Evolutionary conservation across 2,797 vertebrate genomes (phyloP).

Genomic region (Chaenodraco wilsoni): DNA sequence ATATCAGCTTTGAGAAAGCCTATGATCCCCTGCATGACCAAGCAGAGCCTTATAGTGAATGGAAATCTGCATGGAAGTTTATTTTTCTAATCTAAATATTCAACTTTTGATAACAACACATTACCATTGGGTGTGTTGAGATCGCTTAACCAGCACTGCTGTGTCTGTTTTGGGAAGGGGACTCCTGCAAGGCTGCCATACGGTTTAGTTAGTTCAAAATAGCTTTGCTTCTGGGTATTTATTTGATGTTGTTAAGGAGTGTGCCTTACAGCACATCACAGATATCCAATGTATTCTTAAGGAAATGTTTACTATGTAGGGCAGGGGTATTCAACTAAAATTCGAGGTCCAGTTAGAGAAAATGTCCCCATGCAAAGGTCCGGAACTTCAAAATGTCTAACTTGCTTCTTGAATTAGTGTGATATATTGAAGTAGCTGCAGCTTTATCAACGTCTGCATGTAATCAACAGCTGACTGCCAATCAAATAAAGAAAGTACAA

Average conservation of each 20-base stretch:
- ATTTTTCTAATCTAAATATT: neutral
- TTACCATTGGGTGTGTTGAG: neutral
- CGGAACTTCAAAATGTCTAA: too few relatives aligned
- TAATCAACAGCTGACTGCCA: too few relatives aligned
- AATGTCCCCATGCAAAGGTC: too few relatives aligned
- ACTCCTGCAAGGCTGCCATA: neutral
- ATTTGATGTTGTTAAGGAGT: neutral
- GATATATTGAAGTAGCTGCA: too few relatives aligned
- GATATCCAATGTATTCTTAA: neutral
- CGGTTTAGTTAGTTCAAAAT: neutral
- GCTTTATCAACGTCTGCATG: too few relatives aligned
- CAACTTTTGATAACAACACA: neutral
- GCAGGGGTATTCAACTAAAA: neutral
- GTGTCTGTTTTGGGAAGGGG: neutral
- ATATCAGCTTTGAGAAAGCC: neutral
- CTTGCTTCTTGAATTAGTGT: too few relatives aligned
- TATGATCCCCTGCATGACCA: neutral
- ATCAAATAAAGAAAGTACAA: too few relatives aligned
- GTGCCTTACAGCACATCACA: neutral
- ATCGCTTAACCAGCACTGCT: neutral
- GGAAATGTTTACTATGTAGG: neutral
- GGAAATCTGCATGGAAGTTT: neutral
- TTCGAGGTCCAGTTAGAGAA: too few relatives aligned
- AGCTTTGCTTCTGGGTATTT: neutral
- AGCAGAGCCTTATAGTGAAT: neutral